These are phyloP conservation scores for Dromaius novaehollandiae DNA, from an alignment of 2,113 vertebrate genomes.

Conservation along the genomic window DNA sequence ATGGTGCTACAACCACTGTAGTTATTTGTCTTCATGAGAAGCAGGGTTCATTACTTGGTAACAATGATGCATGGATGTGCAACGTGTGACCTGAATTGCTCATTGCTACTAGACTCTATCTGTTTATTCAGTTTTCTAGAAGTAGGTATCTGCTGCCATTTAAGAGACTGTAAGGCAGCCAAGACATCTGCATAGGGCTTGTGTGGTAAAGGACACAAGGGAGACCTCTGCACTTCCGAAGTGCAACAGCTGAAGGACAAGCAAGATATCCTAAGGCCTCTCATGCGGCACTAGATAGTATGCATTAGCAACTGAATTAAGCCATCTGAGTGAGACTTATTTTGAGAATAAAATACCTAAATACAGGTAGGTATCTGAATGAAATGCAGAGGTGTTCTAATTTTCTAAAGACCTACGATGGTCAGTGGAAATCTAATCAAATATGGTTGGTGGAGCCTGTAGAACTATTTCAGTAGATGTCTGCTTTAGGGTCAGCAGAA, in stretches of 20 bases:
- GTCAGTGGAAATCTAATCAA: not conserved
- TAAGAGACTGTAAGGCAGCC: not conserved
- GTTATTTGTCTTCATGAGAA: not conserved
- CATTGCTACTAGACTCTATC: not conserved
- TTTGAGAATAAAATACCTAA: not conserved
- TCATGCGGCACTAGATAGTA: not conserved
- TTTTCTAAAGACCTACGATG: not conserved
- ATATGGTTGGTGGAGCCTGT: not conserved
- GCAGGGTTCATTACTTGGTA: not conserved
- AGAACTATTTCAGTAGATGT: not conserved
- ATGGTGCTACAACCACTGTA: not conserved
- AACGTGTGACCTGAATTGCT: not conserved
- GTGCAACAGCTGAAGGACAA: not conserved
- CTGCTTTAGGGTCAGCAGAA: not conserved
- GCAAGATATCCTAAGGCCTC: not conserved
- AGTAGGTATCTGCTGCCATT: not conserved
- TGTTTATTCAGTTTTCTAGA: not conserved
- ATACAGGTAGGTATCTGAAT: not conserved
- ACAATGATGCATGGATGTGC: not conserved
- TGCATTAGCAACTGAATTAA: not conserved
- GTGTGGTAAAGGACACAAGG: not conserved
- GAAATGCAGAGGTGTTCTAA: not conserved
- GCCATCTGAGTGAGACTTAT: not conserved
- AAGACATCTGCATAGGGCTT: not conserved
- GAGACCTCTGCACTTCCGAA: not conserved